These are phyloP conservation scores for Barbus barbus DNA, from an alignment of 2,113 vertebrate genomes.

Conservation along the genomic window DNA sequence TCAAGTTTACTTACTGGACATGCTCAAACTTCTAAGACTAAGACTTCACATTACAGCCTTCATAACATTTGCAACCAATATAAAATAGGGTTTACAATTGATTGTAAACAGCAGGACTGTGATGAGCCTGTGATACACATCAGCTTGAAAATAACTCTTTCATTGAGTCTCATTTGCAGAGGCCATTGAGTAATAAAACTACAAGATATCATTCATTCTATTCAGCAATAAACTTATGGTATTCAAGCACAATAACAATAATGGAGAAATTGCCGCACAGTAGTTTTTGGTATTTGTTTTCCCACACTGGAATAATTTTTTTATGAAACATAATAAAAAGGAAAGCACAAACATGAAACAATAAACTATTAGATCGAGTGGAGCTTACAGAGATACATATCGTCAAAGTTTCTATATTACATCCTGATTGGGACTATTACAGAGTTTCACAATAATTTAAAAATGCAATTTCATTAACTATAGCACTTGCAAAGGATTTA, in stretches of 20 bases:
- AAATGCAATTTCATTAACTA: too few species aligned
- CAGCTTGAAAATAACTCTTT: not conserved
- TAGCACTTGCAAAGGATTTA: too few species aligned
- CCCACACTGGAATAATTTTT: not conserved
- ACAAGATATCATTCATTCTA: not conserved
- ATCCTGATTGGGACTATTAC: too few species aligned
- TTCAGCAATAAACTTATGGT: not conserved
- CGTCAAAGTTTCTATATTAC: too few species aligned
- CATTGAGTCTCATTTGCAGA: not conserved
- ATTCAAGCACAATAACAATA: conserved; percentile 9
- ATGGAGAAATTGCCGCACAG: not conserved
- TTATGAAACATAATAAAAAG: not conserved
- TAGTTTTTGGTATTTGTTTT: not conserved
- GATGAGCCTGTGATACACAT: conserved; percentile 4
- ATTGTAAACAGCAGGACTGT: conserved; percentile 8
- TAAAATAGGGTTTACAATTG: not conserved
- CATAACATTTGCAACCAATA: conserved; percentile 19
- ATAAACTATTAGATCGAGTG: too few species aligned
- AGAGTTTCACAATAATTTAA: too few species aligned
- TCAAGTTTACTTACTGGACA: not conserved
- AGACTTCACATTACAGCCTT: not conserved
- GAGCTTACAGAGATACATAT: too few species aligned
- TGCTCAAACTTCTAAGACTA: not conserved
- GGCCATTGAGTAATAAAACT: conserved; percentile 4
- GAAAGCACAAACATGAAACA: not conserved